These are phyloP conservation scores for Strix uralensis DNA, from an alignment of 2,113 vertebrate genomes.

Conservation along the genomic window DNA sequence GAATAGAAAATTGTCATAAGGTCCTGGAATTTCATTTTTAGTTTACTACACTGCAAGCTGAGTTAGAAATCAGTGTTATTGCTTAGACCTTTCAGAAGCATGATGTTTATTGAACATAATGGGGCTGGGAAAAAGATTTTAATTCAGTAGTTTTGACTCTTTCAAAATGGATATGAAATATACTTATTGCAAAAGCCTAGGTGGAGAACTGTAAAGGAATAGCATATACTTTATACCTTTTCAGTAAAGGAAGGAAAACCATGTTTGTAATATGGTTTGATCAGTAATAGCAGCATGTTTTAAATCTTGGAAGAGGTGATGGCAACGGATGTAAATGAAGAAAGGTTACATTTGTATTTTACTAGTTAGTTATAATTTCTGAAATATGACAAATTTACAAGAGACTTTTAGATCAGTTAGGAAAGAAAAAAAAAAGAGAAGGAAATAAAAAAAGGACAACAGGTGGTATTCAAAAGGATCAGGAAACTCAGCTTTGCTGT, in stretches of 20 bases:
- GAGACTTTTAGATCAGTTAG: neutral
- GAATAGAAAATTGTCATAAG: neutral
- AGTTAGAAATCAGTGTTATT: neutral
- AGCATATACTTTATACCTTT: neutral
- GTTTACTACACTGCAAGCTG: neutral
- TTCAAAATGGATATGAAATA: neutral
- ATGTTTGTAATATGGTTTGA: neutral
- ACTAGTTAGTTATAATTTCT: neutral
- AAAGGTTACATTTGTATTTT: neutral
- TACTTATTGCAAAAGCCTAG: neutral
- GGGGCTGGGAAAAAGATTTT: neutral
- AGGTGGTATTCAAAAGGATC: neutral
- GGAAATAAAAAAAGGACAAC: too few species aligned
- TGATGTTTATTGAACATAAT: neutral
- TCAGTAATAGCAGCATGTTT: rapidly evolving
- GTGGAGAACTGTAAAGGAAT: neutral
- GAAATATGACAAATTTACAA: neutral
- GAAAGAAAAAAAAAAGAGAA: neutral
- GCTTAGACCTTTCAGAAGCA: neutral
- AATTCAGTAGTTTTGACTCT: neutral
- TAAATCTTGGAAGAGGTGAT: neutral
- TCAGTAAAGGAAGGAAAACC: neutral
- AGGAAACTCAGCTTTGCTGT: neutral
- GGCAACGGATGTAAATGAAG: neutral
- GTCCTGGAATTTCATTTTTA: neutral